Evolutionary conservation across 1,140 invertebrate species (phyloP).

Genomic region (Lepidurus arcticus): DNA sequence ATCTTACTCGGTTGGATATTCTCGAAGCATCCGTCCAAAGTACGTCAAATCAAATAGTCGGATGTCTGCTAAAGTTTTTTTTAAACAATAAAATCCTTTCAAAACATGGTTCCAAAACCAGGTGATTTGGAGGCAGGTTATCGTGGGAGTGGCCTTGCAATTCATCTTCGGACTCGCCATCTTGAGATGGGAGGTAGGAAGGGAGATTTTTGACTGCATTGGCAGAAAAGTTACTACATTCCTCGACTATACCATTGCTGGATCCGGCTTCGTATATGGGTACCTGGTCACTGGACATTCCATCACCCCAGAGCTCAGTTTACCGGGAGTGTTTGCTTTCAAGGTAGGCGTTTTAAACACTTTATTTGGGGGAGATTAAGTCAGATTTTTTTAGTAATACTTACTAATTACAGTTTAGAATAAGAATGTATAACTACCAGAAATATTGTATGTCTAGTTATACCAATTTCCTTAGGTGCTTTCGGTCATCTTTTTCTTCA

Average conservation of each 20-base stretch:
- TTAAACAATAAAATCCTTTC: constrained; percentile 33
- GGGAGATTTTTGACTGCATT: constrained; percentile 48
- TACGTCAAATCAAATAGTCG: neutral
- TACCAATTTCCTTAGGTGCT: constrained; percentile 39
- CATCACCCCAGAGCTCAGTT: neutral
- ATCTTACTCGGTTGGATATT: constrained; percentile 42
- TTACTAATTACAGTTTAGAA: no score
- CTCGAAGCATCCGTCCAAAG: constrained; percentile 39
- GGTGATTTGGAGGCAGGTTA: constrained; percentile 41
- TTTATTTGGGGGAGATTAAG: neutral
- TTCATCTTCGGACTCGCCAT: constrained; percentile 53
- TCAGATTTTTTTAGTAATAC: neutral
- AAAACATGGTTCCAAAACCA: neutral
- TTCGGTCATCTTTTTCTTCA: constrained; percentile 50
- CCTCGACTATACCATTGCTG: constrained; percentile 49
- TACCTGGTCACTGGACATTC: constrained; percentile 40
- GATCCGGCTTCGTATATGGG: constrained; percentile 54
- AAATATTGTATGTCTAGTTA: neutral
- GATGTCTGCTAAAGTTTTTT: neutral
- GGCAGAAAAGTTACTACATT: constrained; percentile 50
- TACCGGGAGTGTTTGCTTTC: constrained; percentile 65
- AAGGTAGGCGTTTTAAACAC: constrained; percentile 52
- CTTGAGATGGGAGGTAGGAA: constrained; percentile 48
- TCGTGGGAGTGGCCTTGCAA: constrained; percentile 53
- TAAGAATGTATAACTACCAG: no score